A percentile compares a stretch with the other conserved stretches of the same genome.
phyloP scores from a whole-genome alignment of 2,113 vertebrate species.

The Tenebrosternarchus preto region DNA sequence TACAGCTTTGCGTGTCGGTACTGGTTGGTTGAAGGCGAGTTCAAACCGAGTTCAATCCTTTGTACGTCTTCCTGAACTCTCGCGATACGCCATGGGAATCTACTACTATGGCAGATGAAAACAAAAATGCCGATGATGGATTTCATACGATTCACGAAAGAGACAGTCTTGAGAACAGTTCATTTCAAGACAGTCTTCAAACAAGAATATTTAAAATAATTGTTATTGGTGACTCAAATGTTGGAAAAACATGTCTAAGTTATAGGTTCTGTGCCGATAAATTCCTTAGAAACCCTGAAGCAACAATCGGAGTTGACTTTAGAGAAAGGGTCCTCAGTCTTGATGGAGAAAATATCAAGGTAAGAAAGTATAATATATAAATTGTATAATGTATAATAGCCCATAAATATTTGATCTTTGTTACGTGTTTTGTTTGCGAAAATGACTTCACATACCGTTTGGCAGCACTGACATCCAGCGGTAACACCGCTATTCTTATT shows the following conservation, averaged over 20 bases:
- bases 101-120: conserved; percentile 71
- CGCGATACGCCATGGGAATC: conserved; percentile 61
- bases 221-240: conserved; percentile 75
- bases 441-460: background rate
- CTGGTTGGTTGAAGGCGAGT: background rate
- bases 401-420: background rate
- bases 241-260: conserved; percentile 76
- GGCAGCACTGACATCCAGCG: background rate
- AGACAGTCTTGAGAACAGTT: too few species aligned
- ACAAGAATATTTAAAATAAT: conserved; percentile 74
- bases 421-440: background rate
- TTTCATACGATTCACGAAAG: conserved; percentile 62
- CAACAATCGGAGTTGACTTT: conserved; percentile 78
- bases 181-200: conserved; percentile 47
- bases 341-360: conserved; percentile 73
- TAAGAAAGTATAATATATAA: too few species aligned
- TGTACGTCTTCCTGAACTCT: conserved; percentile 47
- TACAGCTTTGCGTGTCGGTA: too few species aligned
- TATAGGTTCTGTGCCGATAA: conserved; percentile 74
- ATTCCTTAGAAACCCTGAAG: conserved; percentile 75
- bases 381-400: too few species aligned
- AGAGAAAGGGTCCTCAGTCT: conserved; percentile 71
- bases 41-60: background rate
- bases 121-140: conserved; percentile 59
- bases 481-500: background rate